A percentile compares a stretch with the other conserved stretches of the same genome.
Conservation (phyloP, 2,888 invertebrate species). For the Hermodice carunculata region DNA sequence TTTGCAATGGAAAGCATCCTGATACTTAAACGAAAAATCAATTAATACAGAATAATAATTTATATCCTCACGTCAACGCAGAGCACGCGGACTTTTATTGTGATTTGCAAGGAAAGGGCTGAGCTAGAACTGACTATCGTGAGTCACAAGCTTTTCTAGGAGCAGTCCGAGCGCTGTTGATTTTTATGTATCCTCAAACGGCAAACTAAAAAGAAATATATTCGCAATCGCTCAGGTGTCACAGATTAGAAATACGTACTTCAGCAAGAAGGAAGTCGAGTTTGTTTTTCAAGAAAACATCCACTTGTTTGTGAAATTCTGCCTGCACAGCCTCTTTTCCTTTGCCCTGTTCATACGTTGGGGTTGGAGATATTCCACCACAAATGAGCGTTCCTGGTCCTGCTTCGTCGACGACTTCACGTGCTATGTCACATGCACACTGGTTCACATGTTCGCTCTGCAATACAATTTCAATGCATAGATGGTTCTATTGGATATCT, state of each 20-base stretch:
- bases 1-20: too few relatives aligned
- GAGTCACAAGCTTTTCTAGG: too few relatives aligned
- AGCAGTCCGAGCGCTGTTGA: too few relatives aligned
- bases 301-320: constrained; percentile 23
- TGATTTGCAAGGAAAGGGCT: too few relatives aligned
- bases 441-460: constrained; percentile 24
- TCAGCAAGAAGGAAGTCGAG: constrained; percentile 29
- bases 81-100: too few relatives aligned
- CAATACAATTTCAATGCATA: background rate
- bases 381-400: constrained; percentile 31
- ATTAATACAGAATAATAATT: too few relatives aligned
- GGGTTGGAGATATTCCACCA: constrained; percentile 30
- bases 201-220: too few relatives aligned
- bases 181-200: too few relatives aligned
- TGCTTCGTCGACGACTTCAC: constrained; percentile 16
- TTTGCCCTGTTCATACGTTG: constrained; percentile 8
- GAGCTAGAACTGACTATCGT: too few relatives aligned
- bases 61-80: too few relatives aligned
- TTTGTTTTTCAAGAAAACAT: constrained; percentile 16
- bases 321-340: constrained; percentile 19
- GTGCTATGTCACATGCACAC: constrained; percentile 20
- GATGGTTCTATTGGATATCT: too few relatives aligned
- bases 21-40: too few relatives aligned
- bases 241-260: constrained; percentile 9
- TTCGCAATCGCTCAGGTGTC: background rate